Base-by-base conservation (phyloP, 2,797 vertebrate genomes). In the Thaleichthys pacificus region DNA sequence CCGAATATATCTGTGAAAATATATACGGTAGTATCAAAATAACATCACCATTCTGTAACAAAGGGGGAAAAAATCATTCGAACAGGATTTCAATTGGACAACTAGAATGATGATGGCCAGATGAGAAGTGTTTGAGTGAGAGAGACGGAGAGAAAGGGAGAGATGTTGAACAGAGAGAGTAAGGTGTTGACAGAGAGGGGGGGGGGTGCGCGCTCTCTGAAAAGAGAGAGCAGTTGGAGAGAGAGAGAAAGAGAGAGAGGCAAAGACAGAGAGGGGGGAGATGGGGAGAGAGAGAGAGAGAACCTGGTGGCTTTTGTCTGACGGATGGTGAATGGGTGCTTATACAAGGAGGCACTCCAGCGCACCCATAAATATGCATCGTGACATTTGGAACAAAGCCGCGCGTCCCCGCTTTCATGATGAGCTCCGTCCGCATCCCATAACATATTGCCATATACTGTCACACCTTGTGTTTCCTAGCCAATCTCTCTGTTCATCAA, bases 371-470 rank as follows among this genome's bases (percentile, higher is more conserved):
- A 94, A 94, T 94, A 94, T 94, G 93, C 93, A 94, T 93, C 79
- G 91, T 93, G 93, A 94, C 93, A 94, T 94, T 94, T 94, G 91
- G 91, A 93, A 94, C 92, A 94, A 94, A 94, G 92, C 91, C 85
- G 83, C 89, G 87, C 91, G 83, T 92, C 90, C 91, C 89, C 89
- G 89, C 91, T 91, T 92, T 92, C 87, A 91, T 92, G 90, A 93
- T 93, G 92, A 93, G 92, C 89, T 92, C 90, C 89, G 84, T 87
- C 90, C 78, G 86, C 86, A 88, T 92, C 90, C 89, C 89, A 86
- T 89, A 93, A 92, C 91, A 90, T 91, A 91, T 92, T 91, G 91
- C 87, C 88, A 89, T 90, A 14, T 47, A 91, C 89, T 91, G 89
- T 91, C 91, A 90, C 89, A 92, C 90, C 91, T 91, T 90, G 89